Evolutionary conservation across 92 coral and sea anemone species (phyloP).

Genomic region (Paragorgia papillata): DNA sequence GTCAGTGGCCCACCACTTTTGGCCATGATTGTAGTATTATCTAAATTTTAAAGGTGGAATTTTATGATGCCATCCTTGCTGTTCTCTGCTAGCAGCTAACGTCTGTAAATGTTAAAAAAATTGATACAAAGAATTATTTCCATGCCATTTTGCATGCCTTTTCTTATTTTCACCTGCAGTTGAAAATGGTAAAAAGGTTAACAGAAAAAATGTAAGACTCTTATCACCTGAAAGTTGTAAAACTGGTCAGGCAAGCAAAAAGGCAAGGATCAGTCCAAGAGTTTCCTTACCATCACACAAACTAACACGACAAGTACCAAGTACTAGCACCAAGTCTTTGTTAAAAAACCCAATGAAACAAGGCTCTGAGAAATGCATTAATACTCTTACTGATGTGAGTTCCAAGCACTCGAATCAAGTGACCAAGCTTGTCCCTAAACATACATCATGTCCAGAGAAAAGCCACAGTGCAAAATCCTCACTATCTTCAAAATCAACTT

Average conservation of each 20-base stretch:
- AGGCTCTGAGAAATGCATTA: neutral
- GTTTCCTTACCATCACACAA: constrained; percentile 33
- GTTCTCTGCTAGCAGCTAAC: too few species aligned
- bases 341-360: neutral
- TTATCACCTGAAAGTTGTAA: constrained; percentile 40
- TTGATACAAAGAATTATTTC: too few species aligned
- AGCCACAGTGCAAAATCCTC: neutral
- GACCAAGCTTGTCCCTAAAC: neutral
- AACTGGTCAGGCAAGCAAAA: neutral
- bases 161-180: neutral
- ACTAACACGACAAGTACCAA: constrained; percentile 12
- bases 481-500: neutral
- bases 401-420: neutral
- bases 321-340: neutral
- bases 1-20: too few species aligned
- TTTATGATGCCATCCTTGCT: too few species aligned
- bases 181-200: neutral
- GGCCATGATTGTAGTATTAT: too few species aligned
- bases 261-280: constrained; percentile 28
- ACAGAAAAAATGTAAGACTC: neutral
- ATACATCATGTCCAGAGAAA: neutral
- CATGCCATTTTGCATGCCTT: too few species aligned
- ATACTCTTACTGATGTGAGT: neutral
- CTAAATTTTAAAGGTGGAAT: too few species aligned
- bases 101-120: too few species aligned